Percentiles rank a stretch among this genome's conserved stretches.
Conservation (phyloP, 2,797 vertebrate species). For the Cuculus canorus region DNA sequence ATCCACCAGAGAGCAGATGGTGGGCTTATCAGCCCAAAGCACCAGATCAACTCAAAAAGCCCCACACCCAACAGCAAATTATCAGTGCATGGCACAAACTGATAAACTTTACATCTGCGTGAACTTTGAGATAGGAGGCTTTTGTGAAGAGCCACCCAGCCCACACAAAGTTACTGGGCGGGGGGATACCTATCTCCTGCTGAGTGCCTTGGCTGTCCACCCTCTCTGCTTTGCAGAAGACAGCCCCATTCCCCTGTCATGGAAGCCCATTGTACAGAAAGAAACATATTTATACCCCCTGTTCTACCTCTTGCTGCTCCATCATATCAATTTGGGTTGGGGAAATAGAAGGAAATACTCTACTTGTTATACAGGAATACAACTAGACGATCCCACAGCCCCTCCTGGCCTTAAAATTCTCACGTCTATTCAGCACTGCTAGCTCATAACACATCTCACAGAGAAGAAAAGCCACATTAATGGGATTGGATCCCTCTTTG, state of each 20-base stretch:
- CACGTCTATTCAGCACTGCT: neutral
- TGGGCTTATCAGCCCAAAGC: conserved; percentile 19
- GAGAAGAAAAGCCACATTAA: conserved; percentile 41
- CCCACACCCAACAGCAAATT: neutral
- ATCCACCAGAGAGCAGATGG: neutral
- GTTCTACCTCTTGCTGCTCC: neutral
- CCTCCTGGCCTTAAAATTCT: neutral
- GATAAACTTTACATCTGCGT: neutral
- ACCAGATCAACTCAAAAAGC: neutral
- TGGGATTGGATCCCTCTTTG: neutral
- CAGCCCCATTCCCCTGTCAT: rapidly evolving
- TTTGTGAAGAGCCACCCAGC: neutral
- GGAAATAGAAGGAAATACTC: neutral
- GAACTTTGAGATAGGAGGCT: neutral
- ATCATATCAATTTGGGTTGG: neutral
- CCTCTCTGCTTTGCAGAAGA: neutral
- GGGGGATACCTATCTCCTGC: neutral
- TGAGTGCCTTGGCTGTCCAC: neutral
- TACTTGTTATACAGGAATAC: neutral
- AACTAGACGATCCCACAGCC: conserved; percentile 28
- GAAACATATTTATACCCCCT: neutral
- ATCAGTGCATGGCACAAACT: neutral
- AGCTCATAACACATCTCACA: conserved; percentile 6
- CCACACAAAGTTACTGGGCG: neutral
- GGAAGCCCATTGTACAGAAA: neutral